Base-by-base conservation (phyloP, 2,113 vertebrate species). In the Dasypus novemcinctus region DNA sequence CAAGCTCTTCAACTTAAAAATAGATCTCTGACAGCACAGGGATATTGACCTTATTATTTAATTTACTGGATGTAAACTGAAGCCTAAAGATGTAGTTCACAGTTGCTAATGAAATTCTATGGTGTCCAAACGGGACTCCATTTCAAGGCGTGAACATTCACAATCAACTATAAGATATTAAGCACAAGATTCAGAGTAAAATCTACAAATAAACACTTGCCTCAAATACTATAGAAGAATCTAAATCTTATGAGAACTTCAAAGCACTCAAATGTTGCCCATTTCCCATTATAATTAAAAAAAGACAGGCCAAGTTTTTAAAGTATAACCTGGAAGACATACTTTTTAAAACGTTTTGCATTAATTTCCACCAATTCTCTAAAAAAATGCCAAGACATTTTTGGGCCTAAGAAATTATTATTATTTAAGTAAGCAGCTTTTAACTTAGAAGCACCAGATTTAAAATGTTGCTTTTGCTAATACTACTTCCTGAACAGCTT, bases 281-380 rank as follows among this genome's bases (percentile, higher is more conserved):
- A 71, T 80, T 94, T 85, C n/a, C 91, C 82, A 95, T 61, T 88
- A 93, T 75, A 90, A 87, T 83, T 79, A 41, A 68, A 52, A 96
- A 87, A 83, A 86, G 61, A n/a, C 5, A 93, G 52, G 20, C 5
- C 89, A 91, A 38, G 2, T 31, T 85, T 91, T 84, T 7, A 38
- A 94, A 89, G 89, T 59, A 82, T 23, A 87, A 74, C 43, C 46
- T 41, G 38, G 25, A 69, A 85, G 29, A 88, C 46, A 63, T n/a
- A 57, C 63, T 66, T 75, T 74, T 68, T 20, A n/a, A 7, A 95
- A 74, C n/a, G 81, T 23, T 95, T 89, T 75, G 41, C 20, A 83
- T 83, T 75, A 72, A 79, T 96, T 96, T 96, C 49, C 25, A 94
- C 38, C 94, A 91, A 38, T 33, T 93, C 54, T 91, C n/a, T 89